Evolutionary conservation across 2,888 invertebrate genomes (phyloP).

Genomic region (Campoplex capitator): DNA sequence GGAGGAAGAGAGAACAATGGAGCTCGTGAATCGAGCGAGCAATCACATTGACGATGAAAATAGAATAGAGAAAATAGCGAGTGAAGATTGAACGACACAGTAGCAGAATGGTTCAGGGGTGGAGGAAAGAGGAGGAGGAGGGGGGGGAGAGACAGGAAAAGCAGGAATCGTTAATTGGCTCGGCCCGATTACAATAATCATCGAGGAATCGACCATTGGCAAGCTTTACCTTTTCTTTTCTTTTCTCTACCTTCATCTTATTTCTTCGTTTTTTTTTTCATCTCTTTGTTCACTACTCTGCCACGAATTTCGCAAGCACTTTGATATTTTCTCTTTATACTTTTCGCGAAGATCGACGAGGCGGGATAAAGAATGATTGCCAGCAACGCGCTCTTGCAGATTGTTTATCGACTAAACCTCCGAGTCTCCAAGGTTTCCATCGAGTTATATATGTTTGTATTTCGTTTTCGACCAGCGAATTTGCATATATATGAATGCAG

Average conservation of each 20-base stretch:
- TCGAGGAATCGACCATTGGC: constrained; percentile 60
- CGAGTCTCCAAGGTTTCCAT: constrained; percentile 64
- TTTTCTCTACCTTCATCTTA: not conserved
- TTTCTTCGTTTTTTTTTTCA: not conserved
- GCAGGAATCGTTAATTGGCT: constrained; percentile 68
- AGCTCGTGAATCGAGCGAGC: constrained; percentile 51
- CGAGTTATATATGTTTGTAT: constrained; percentile 17
- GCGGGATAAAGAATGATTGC: constrained; percentile 58
- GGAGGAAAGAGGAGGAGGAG: not conserved
- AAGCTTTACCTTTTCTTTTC: constrained; percentile 43
- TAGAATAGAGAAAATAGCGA: constrained; percentile 26
- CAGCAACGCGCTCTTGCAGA: constrained; percentile 42
- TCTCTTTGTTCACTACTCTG: not conserved
- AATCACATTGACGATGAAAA: constrained; percentile 55
- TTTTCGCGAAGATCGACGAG: constrained; percentile 50
- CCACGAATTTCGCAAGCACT: constrained; percentile 14
- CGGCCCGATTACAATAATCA: constrained; percentile 66
- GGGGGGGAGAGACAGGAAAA: constrained; percentile 18
- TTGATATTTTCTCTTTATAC: constrained; percentile 34
- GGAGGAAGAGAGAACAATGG: constrained; percentile 48
- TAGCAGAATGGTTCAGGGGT: not conserved
- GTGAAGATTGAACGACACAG: constrained; percentile 6
- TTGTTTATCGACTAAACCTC: constrained; percentile 69
- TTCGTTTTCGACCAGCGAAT: constrained; percentile 8
- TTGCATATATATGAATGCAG: constrained; percentile 1